Conservation (phyloP, 2,888 invertebrate genomes). For the Capitulum mitella region DNA sequence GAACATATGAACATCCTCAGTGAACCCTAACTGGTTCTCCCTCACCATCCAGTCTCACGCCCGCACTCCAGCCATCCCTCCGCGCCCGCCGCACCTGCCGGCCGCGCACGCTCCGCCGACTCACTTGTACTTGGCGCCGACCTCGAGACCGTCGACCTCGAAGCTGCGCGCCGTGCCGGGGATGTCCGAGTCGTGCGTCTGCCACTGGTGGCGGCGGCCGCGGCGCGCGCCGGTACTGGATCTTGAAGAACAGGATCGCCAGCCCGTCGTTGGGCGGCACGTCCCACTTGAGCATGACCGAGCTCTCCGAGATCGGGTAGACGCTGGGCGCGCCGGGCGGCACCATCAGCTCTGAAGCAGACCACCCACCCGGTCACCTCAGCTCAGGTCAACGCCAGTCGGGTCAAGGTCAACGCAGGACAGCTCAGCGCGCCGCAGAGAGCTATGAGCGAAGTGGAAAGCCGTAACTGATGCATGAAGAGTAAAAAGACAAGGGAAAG, state of each 20-base stretch:
- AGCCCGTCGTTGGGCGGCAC: slow-evolving; percentile 69
- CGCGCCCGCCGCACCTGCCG: not conserved
- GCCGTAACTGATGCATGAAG: too few species aligned
- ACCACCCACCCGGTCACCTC: too few species aligned
- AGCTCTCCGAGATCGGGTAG: slow-evolving; percentile 73
- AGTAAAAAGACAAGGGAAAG: too few species aligned
- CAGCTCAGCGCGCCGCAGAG: too few species aligned
- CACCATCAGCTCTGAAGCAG: slow-evolving; percentile 58
- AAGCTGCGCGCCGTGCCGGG: not conserved
- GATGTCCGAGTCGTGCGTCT: slow-evolving; percentile 1
- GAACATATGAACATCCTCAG: too few species aligned
- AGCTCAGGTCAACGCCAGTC: not conserved
- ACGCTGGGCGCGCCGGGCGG: slow-evolving; percentile 82
- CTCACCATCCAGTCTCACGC: too few species aligned
- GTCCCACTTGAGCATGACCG: slow-evolving; percentile 87
- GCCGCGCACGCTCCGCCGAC: slow-evolving; percentile 39
- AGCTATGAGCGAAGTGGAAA: too few species aligned
- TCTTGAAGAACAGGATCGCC: slow-evolving; percentile 40
- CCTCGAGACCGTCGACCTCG: not conserved
- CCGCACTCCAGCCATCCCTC: not conserved
- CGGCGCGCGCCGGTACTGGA: slow-evolving; percentile 62
- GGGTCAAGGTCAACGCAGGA: not conserved
- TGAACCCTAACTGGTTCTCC: too few species aligned
- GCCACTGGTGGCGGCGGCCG: slow-evolving; percentile 39
- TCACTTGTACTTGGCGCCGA: slow-evolving; percentile 23